Evolutionary conservation across 2,797 vertebrate species (phyloP).

Genomic region (Brotula barbata): DNA sequence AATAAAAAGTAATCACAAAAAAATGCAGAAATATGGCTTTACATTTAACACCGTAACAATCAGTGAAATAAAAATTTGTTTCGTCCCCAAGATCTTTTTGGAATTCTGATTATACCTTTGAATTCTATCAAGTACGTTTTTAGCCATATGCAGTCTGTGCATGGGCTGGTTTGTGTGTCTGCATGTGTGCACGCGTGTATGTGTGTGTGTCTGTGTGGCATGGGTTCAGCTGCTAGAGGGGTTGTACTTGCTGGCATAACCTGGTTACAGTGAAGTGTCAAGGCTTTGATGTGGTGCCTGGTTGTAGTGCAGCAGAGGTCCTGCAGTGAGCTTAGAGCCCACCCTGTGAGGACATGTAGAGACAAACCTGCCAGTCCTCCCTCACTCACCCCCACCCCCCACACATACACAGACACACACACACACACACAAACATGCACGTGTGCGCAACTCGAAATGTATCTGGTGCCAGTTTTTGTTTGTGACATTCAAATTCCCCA

Average conservation of each 20-base stretch:
- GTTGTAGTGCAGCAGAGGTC: constrained; percentile 71
- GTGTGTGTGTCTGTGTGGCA: constrained; percentile 50
- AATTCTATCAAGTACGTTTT: constrained; percentile 54
- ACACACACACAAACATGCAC: constrained; percentile 65
- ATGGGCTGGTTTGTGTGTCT: constrained; percentile 38
- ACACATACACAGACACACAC: constrained; percentile 63
- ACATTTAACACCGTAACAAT: constrained; percentile 79
- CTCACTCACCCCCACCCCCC: too few relatives aligned
- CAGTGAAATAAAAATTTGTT: constrained; percentile 56
- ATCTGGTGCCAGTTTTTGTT: constrained; percentile 71
- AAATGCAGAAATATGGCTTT: constrained; percentile 82
- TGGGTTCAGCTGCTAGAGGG: constrained; percentile 76
- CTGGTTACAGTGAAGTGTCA: constrained; percentile 73
- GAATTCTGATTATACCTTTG: constrained; percentile 54
- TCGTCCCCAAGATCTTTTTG: constrained; percentile 40
- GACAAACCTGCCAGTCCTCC: constrained; percentile 72
- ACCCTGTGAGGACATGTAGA: constrained; percentile 58
- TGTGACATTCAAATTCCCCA: constrained; percentile 66
- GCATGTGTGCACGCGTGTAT: constrained; percentile 34
- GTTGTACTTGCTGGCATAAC: constrained; percentile 75
- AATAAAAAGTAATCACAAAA: constrained; percentile 35
- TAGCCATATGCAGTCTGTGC: constrained; percentile 56
- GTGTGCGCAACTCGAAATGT: constrained; percentile 57
- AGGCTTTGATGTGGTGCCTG: constrained; percentile 71
- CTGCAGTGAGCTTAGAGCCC: constrained; percentile 49